A percentile compares a stretch with the other conserved stretches of the same genome.
These are phyloP conservation scores for Babyrousa celebensis DNA, from an alignment of 2,797 vertebrate genomes.

Conservation along the genomic window DNA sequence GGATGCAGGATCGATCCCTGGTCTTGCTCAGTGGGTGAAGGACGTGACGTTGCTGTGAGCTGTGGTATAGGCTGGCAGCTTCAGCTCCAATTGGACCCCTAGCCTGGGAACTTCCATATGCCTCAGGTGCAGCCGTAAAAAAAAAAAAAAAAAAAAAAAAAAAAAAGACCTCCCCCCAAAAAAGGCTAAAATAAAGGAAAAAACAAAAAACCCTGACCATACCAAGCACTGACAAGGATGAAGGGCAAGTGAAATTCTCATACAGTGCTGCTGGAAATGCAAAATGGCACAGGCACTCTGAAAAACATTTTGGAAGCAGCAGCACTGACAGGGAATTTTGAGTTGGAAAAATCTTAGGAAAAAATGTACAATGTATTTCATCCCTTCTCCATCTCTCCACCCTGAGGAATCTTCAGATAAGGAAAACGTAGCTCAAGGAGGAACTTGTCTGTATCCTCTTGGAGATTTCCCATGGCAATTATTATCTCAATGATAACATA, in stretches of 20 bases:
- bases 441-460: constrained; percentile 1
- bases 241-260: background rate
- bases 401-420: background rate
- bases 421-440: background rate
- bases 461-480: background rate
- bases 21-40: too few relatives aligned
- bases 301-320: background rate
- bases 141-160: background rate
- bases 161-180: background rate
- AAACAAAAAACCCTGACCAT: background rate
- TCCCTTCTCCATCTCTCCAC: background rate
- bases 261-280: background rate
- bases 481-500: background rate
- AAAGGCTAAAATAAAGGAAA: constrained; percentile 9
- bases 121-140: too few relatives aligned
- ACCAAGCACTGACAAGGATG: background rate
- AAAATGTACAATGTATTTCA: background rate
- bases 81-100: too few relatives aligned
- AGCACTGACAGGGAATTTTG: background rate
- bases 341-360: constrained; percentile 32
- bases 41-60: too few relatives aligned
- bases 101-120: too few relatives aligned
- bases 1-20: too few relatives aligned
- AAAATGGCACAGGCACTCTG: background rate
- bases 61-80: too few relatives aligned